Percentiles rank a stretch among this genome's conserved stretches.
Conservation (phyloP, 2,888 invertebrate genomes). For the Drosophila tripunctata region DNA sequence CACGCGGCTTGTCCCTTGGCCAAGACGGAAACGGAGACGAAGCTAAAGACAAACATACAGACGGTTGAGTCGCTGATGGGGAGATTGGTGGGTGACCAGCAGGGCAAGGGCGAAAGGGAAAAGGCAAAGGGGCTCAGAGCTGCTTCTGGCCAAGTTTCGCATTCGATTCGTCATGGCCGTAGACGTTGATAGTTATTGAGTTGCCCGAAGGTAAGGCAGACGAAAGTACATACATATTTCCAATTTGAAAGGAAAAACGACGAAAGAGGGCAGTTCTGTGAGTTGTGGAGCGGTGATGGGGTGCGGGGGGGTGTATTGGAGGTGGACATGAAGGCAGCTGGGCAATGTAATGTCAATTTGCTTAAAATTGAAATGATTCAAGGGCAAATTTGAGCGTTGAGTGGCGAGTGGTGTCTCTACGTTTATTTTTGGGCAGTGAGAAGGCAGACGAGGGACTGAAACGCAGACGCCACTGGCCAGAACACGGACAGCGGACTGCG, state of each 20-base stretch:
- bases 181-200: slow-evolving; percentile 79
- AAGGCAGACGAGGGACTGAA: background rate
- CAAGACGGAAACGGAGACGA: slow-evolving; percentile 21
- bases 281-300: background rate
- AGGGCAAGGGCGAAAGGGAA: background rate
- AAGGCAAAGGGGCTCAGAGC: slow-evolving; percentile 2
- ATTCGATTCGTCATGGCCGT: slow-evolving; percentile 68
- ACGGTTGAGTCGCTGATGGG: background rate
- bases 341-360: slow-evolving; percentile 81
- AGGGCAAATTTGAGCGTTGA: slow-evolving; percentile 68
- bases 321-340: slow-evolving; percentile 37
- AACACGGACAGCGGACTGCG: background rate
- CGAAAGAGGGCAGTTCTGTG: background rate
- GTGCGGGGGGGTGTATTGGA: background rate
- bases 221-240: too few relatives aligned
- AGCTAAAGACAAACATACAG: background rate
- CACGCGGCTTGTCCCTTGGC: slow-evolving; percentile 65
- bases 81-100: background rate
- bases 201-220: slow-evolving; percentile 45
- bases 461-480: slow-evolving; percentile 21
- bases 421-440: slow-evolving; percentile 44
- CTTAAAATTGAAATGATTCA: slow-evolving; percentile 81
- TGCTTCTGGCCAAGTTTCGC: slow-evolving; percentile 47
- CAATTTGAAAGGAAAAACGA: slow-evolving; percentile 32
- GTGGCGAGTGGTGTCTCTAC: slow-evolving; percentile 22